A percentile compares a stretch with the other conserved stretches of the same genome.
Conservation (phyloP, 1,140 invertebrate species). For the Formica selysi region DNA sequence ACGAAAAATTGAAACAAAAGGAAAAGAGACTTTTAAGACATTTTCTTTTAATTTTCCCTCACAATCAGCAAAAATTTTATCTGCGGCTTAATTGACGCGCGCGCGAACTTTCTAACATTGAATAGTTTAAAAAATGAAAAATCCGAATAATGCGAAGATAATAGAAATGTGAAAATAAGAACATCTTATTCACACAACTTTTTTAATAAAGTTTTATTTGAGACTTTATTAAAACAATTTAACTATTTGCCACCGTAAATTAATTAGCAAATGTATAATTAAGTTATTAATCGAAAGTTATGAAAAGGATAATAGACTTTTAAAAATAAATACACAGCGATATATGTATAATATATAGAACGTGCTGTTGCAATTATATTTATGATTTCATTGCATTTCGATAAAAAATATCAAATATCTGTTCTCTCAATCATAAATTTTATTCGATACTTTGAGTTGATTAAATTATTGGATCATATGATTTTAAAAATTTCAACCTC, state of each 20-base stretch:
- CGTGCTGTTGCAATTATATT: not conserved
- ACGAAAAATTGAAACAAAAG: not conserved
- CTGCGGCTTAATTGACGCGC: conserved; percentile 6
- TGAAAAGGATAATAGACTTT: not conserved
- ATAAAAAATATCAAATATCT: conserved; percentile 4
- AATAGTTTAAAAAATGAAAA: conserved; percentile 35
- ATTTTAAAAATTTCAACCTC: not conserved
- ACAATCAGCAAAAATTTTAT: conserved; percentile 19
- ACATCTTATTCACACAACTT: conserved; percentile 19
- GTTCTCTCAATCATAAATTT: no score
- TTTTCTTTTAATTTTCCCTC: conserved; percentile 10
- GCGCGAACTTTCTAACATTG: conserved; percentile 10
- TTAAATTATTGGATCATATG: not conserved
- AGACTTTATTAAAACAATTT: not conserved
- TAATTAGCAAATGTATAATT: not conserved
- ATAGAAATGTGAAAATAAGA: not conserved
- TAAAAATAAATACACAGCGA: not conserved
- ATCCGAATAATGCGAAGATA: not conserved
- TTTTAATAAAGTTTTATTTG: conserved; percentile 9
- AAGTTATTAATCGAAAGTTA: not conserved
- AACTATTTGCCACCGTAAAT: not conserved
- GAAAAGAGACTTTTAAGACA: conserved; percentile 5
- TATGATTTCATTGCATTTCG: not conserved
- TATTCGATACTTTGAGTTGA: no score
- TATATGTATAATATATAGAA: not conserved